A percentile compares a stretch with the other conserved stretches of the same genome.
phyloP scores from a whole-genome alignment of 2,113 vertebrate genomes.

The Phyllostomus discolor region DNA sequence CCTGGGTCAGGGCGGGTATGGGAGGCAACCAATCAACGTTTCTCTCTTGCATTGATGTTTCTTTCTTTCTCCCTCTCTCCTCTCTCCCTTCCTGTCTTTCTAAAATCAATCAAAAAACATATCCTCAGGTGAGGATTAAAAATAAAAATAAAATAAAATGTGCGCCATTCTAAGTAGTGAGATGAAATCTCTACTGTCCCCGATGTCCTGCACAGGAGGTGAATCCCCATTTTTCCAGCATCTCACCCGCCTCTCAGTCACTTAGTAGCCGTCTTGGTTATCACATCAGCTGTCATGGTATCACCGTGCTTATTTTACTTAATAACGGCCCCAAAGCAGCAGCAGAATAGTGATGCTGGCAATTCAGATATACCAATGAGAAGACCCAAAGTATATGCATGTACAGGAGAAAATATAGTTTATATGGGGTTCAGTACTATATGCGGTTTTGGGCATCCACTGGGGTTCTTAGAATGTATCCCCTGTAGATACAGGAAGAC shows the following conservation, averaged over 20 bases:
- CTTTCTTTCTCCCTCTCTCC: no score
- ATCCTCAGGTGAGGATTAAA: no score
- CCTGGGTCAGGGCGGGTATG: no score
- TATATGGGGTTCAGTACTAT: not conserved
- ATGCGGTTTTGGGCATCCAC: not conserved
- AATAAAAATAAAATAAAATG: no score
- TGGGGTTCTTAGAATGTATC: no score
- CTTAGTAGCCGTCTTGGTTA: not conserved
- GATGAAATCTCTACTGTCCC: not conserved
- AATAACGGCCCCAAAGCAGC: not conserved
- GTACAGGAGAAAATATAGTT: not conserved
- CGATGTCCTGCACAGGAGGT: not conserved
- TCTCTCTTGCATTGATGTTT: no score
- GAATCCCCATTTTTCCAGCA: not conserved
- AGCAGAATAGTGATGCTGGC: not conserved
- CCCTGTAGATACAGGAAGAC: no score
- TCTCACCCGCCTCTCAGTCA: no score
- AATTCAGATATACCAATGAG: not conserved
- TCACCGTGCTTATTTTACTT: no score
- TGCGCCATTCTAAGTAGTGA: not conserved
- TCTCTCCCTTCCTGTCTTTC: no score
- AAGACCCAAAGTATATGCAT: not conserved
- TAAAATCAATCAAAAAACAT: no score
- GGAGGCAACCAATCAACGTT: no score
- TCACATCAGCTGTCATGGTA: not conserved